Base-by-base conservation (phyloP, 2,888 invertebrate species). In the Allolobophora icterica region DNA sequence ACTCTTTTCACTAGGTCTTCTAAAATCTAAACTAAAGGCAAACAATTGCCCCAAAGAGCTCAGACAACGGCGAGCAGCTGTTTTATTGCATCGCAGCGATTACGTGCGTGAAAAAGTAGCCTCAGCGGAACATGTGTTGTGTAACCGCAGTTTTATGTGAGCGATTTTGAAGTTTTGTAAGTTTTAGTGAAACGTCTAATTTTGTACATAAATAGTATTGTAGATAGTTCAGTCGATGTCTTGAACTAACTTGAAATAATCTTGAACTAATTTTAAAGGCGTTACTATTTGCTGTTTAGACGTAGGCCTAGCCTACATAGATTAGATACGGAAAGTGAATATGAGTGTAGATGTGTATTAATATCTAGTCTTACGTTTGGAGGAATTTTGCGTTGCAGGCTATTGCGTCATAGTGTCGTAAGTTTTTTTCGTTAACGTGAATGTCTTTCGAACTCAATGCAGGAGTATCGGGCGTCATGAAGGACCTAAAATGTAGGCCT, bases 121-220 rank as follows among this genome's bases (percentile, higher is more conserved):
- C 71, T n/a, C 71, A 71, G 8, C 30, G n/a, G n/a, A 4, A 3
- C 17, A 1, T 71, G 71, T 71, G 71, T n/a, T n/a, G 71, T 71
- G 71, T 71, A 11, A n/a, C n/a, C n/a, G 71, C 11, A 71, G n/a
- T 71, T 71, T n/a, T 11, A n/a, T 71, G 71, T 71, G 71, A 71
- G 1, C 71, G n/a, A 71, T 71, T 71, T 71, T n/a, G 71, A 71
- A 30, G 71, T 8, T 71, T 71, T 71, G 30, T n/a, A 71, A 71
- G n/a, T 71, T 52, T 19, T 30, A 71, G 71, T 71, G 30, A 71
- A 52, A 71, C 30, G 71, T 71, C n/a, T 71, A n/a, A 71, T n/a
- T 71, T 71, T 71, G 71, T 71, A n/a, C 11, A 71, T 71, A 71
- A 71, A 71, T 71, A 71, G 71, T 71, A 71, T n/a, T 71, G 71